Conservation (phyloP, 2,113 vertebrate species). For the Rostratula benghalensis region DNA sequence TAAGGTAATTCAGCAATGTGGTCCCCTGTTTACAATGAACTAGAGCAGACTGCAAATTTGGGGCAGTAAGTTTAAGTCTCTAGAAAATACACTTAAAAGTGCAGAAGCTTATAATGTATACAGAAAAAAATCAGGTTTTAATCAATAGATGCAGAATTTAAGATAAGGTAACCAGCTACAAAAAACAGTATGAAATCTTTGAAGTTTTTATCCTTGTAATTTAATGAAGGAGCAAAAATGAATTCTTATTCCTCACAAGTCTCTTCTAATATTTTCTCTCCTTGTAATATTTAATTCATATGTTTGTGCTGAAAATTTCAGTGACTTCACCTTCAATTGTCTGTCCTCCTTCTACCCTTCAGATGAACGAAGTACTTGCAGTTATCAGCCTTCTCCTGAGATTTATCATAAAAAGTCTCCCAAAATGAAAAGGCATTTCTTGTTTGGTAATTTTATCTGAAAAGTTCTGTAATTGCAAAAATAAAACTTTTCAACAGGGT, state of each 20-base stretch:
- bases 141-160: background rate
- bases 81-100: background rate
- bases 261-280: conserved; percentile 42
- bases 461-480: conserved; percentile 52
- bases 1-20: background rate
- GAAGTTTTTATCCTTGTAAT: conserved; percentile 22
- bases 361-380: conserved; percentile 38
- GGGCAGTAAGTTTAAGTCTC: background rate
- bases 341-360: conserved; percentile 41
- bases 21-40: background rate
- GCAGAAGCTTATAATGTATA: background rate
- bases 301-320: conserved; percentile 61
- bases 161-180: background rate
- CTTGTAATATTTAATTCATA: conserved; percentile 71
- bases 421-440: conserved; percentile 51
- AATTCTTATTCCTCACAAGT: conserved; percentile 18
- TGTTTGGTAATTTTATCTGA: conserved; percentile 33
- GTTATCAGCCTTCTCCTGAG: conserved; percentile 57
- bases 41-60: background rate
- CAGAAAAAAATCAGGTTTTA: background rate
- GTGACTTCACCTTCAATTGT: conserved; percentile 68
- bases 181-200: conserved; percentile 37
- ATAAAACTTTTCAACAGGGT: conserved; percentile 35
- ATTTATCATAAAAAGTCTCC: conserved; percentile 49
- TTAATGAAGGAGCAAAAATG: conserved; percentile 58